Conservation (phyloP, 1,140 invertebrate species). For the Harpegnathos saltator region DNA sequence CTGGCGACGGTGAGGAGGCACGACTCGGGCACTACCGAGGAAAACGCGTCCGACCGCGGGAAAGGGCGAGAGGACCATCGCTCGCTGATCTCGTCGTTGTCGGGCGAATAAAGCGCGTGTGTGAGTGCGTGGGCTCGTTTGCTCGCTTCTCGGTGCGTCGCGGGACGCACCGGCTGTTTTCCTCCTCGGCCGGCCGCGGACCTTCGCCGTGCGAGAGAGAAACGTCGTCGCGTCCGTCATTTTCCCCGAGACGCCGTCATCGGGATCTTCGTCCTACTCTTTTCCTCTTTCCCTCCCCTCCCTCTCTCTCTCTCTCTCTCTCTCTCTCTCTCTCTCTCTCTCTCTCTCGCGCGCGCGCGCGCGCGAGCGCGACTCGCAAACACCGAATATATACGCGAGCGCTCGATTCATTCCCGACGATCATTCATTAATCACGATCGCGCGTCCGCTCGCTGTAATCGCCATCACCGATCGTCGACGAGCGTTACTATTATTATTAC, state of each 20-base stretch:
- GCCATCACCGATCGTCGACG: neutral
- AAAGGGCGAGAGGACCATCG: neutral
- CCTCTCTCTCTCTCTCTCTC: neutral
- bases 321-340: neutral
- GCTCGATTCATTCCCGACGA: too few relatives aligned
- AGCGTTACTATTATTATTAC: neutral
- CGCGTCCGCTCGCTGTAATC: neutral
- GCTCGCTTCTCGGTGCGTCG: neutral
- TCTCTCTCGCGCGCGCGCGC: neutral
- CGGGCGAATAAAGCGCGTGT: neutral
- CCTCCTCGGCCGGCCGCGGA: neutral
- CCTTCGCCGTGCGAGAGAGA: neutral
- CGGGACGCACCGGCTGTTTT: neutral
- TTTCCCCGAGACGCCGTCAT: neutral
- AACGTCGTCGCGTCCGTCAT: neutral
- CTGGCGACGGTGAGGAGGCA: constrained; percentile 5
- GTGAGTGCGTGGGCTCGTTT: neutral
- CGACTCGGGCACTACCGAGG: neutral
- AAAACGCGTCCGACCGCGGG: constrained; percentile 11
- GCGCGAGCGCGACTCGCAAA: neutral
- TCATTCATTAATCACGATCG: neutral
- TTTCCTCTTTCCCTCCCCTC: neutral
- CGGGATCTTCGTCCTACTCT: too few relatives aligned
- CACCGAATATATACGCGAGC: neutral
- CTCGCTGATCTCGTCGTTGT: constrained; percentile 40